phyloP scores from a whole-genome alignment of 1,140 invertebrate genomes.

The Pogonomyrmex barbatus region DNA sequence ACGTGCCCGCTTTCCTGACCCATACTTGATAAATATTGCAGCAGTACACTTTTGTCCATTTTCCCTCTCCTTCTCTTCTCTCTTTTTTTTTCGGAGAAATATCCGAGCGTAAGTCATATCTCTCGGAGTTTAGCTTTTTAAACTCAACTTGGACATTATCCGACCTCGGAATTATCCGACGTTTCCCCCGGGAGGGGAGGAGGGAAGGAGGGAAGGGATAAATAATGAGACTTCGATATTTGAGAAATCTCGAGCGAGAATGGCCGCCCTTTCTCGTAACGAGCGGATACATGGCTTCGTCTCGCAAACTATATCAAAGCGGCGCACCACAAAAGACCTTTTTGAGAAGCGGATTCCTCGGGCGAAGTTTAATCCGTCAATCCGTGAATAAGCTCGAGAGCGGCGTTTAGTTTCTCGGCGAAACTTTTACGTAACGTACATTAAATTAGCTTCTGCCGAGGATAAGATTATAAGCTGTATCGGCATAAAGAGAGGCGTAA shows the following conservation, averaged over 20 bases:
- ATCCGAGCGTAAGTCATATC: slow-evolving; percentile 19
- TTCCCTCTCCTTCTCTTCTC: not conserved
- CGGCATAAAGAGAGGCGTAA: slow-evolving; percentile 4
- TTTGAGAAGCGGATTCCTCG: slow-evolving; percentile 30
- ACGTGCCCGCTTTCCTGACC: slow-evolving; percentile 54
- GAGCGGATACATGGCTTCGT: slow-evolving; percentile 43
- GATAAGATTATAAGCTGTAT: slow-evolving; percentile 52
- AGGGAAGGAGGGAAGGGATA: not conserved
- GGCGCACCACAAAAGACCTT: slow-evolving; percentile 28
- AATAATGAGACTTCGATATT: slow-evolving; percentile 57
- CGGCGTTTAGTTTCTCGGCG: slow-evolving; percentile 64
- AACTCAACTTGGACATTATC: slow-evolving; percentile 13
- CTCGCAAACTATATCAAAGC: slow-evolving; percentile 42
- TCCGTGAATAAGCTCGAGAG: slow-evolving; percentile 49
- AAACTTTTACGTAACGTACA: slow-evolving; percentile 70
- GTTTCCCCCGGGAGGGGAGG: not conserved
- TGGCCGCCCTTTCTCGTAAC: slow-evolving; percentile 44
- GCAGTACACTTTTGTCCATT: not conserved
- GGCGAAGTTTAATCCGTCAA: slow-evolving; percentile 67
- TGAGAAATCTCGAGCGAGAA: slow-evolving; percentile 60
- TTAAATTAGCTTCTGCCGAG: slow-evolving; percentile 68
- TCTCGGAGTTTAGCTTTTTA: slow-evolving; percentile 47
- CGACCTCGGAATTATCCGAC: slow-evolving; percentile 39
- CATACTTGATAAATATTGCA: slow-evolving; percentile 58
- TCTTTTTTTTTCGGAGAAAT: not conserved